Evolutionary conservation across 2,113 vertebrate genomes (phyloP).

Genomic region (Bagarius yarrelli): DNA sequence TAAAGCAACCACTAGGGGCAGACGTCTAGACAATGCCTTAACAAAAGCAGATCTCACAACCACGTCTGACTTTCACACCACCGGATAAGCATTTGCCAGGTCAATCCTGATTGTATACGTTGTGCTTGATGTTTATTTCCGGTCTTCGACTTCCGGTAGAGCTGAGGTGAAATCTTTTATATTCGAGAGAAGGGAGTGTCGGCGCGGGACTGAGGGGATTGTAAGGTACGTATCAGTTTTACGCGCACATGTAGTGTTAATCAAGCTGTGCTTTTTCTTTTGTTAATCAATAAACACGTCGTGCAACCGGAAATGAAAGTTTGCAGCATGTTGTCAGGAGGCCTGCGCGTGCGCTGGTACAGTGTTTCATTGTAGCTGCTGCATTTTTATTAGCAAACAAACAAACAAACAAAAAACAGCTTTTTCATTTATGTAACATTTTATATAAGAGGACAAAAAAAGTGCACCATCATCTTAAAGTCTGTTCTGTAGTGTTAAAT

Average conservation of each 20-base stretch:
- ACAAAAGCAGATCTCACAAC: conserved; percentile 10
- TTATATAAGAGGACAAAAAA: background rate
- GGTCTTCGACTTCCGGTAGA: conserved; percentile 28
- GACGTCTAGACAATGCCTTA: background rate
- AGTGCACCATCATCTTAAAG: too few species aligned
- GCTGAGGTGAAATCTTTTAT: conserved; percentile 20
- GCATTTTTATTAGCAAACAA: background rate
- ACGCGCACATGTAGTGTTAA: background rate
- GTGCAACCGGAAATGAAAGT: background rate
- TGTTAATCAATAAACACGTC: background rate
- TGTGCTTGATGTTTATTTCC: conserved; percentile 3
- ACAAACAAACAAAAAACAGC: background rate
- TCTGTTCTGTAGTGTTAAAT: background rate
- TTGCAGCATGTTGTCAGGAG: background rate
- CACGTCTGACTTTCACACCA: background rate
- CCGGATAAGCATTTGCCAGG: too few species aligned
- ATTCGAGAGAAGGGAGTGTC: conserved; percentile 38
- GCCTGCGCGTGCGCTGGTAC: background rate
- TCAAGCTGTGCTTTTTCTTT: background rate
- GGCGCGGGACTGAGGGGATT: background rate
- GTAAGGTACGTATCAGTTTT: conserved; percentile 16
- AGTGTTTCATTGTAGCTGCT: background rate
- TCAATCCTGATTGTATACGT: background rate
- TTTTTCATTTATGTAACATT: background rate
- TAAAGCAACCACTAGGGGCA: conserved; percentile 20